phyloP scores from a whole-genome alignment of 1,140 invertebrate species.

The Drosophila prosaltans region DNA sequence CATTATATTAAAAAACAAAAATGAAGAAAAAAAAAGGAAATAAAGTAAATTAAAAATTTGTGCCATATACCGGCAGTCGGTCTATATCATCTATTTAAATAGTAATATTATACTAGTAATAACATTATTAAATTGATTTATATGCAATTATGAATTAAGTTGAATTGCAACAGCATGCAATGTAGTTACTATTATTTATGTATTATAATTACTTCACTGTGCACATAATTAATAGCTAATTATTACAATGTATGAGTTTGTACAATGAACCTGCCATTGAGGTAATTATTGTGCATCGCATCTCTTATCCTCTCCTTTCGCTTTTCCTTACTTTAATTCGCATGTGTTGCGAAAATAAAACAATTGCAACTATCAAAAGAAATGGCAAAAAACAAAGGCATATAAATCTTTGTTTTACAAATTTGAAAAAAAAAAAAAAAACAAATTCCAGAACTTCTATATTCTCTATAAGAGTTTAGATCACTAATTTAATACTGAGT shows the following conservation, averaged over 20 bases:
- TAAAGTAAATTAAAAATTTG: conserved; percentile 48
- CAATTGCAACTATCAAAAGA: neutral
- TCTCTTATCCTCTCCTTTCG: neutral
- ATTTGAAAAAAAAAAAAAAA: no score
- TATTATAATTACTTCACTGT: conserved; percentile 29
- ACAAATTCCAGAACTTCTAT: no score
- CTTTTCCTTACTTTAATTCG: neutral
- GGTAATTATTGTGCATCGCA: conserved; percentile 35
- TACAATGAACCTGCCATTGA: conserved; percentile 46
- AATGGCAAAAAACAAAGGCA: no score
- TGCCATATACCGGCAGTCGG: conserved; percentile 20
- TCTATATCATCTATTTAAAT: no score
- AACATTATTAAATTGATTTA: conserved; percentile 75
- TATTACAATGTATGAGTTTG: conserved; percentile 37
- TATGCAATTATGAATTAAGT: conserved; percentile 69
- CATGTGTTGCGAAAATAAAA: neutral
- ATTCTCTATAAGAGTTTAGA: no score
- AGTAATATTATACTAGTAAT: conserved; percentile 26
- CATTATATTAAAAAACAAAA: neutral
- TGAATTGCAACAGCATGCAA: conserved; percentile 16
- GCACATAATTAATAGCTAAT: conserved; percentile 53
- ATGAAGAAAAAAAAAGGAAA: neutral
- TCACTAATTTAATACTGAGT: no score
- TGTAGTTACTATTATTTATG: conserved; percentile 32
- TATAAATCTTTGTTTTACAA: no score